phyloP scores from a whole-genome alignment of 1,140 invertebrate species.

The Drosophila murphyi region DNA sequence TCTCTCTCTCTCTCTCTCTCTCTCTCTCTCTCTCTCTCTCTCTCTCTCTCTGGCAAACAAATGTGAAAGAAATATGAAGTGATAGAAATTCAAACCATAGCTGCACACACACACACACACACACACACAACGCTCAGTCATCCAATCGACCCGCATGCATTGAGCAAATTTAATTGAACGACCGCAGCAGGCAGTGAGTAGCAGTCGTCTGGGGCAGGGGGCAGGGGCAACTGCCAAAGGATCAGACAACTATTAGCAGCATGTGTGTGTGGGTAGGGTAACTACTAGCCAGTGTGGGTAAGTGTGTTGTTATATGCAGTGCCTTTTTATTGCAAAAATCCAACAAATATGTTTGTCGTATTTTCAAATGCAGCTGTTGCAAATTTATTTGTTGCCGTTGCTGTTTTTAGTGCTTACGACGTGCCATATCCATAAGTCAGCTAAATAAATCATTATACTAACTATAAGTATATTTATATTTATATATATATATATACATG shows the following conservation, averaged over 20 bases:
- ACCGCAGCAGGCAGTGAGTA: slow-evolving; percentile 50
- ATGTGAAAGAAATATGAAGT: slow-evolving; percentile 73
- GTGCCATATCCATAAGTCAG: slow-evolving; percentile 71
- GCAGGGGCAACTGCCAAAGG: slow-evolving; percentile 19
- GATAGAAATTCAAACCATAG: slow-evolving; percentile 55
- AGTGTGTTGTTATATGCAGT: slow-evolving; percentile 32
- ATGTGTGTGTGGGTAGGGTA: slow-evolving; percentile 25
- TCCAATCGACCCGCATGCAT: slow-evolving; percentile 64
- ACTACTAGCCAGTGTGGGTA: slow-evolving; percentile 19
- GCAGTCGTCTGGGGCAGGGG: not conserved
- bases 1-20: not conserved
- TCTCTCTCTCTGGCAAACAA: slow-evolving; percentile 19
- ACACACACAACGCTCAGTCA: slow-evolving; percentile 12
- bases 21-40: not conserved
- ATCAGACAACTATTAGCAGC: slow-evolving; percentile 60
- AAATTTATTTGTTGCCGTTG: slow-evolving; percentile 78
- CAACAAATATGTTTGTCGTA: slow-evolving; percentile 37
- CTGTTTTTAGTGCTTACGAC: slow-evolving; percentile 49
- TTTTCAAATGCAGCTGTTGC: slow-evolving; percentile 81
- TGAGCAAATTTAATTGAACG: slow-evolving; percentile 79
- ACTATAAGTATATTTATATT: slow-evolving; percentile 29
- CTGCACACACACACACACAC: slow-evolving; percentile 6
- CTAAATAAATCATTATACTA: slow-evolving; percentile 45
- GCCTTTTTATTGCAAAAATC: slow-evolving; percentile 67
- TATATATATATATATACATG: slow-evolving; percentile 4